Percentiles rank a stretch among this genome's conserved stretches.
Evolutionary conservation across 2,797 vertebrate genomes (phyloP).

Genomic region (Delichon dasypus): DNA sequence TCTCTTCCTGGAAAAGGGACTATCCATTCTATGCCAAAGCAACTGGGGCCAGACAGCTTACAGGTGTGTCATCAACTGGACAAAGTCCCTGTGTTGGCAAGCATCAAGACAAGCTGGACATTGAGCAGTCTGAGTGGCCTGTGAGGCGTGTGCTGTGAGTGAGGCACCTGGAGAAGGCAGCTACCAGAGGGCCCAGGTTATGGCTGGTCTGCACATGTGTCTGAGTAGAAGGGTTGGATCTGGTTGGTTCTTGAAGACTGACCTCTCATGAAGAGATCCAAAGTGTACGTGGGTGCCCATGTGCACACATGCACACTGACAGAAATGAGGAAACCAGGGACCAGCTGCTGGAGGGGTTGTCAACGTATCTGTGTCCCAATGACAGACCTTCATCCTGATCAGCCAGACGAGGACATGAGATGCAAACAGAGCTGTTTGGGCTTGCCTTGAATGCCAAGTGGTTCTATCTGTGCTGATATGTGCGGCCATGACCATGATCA

Average conservation of each 20-base stretch:
- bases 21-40: background rate
- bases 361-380: rapidly evolving
- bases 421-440: background rate
- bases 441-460: background rate
- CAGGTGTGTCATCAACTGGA: background rate
- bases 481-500: background rate
- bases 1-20: background rate
- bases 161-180: background rate
- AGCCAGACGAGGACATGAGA: background rate
- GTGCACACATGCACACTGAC: too few species aligned
- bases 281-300: rapidly evolving
- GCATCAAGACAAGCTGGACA: background rate
- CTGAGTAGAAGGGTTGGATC: background rate
- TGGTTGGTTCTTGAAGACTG: rapidly evolving
- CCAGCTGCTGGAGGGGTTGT: background rate
- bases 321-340: background rate
- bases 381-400: background rate
- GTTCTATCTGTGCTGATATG: background rate
- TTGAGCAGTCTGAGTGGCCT: background rate
- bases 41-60: rapidly evolving
- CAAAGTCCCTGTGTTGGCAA: rapidly evolving
- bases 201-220: rapidly evolving
- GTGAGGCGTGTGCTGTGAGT: background rate
- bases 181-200: background rate
- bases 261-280: background rate